Evolutionary conservation across 1,140 invertebrate genomes (phyloP).

Genomic region (Druon quercuslanigerum): DNA sequence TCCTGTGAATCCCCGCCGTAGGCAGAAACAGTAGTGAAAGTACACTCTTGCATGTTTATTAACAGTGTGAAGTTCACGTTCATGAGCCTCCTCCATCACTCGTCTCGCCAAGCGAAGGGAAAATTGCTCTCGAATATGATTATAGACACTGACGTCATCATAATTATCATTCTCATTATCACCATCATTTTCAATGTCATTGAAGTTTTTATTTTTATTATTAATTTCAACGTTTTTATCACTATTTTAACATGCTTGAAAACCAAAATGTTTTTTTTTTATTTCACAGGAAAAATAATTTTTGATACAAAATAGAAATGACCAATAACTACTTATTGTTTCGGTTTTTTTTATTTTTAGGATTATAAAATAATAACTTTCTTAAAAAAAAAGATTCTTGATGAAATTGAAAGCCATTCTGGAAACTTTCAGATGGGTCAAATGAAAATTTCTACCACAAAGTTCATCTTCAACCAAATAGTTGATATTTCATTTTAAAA

Average conservation of each 20-base stretch:
- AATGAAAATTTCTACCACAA: no score
- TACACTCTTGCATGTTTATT: constrained; percentile 64
- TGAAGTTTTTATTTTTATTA: background rate
- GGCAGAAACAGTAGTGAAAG: constrained; percentile 69
- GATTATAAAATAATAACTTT: no score
- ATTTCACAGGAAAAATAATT: no score
- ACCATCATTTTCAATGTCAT: background rate
- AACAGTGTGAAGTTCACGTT: constrained; percentile 72
- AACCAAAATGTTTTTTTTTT: background rate
- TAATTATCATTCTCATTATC: background rate
- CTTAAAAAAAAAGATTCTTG: no score
- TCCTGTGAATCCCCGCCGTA: constrained; percentile 51
- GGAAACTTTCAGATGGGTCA: no score
- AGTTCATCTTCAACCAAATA: no score
- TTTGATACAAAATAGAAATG: background rate
- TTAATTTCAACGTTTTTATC: background rate
- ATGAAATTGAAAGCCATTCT: no score
- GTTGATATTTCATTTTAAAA: no score
- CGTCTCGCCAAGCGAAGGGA: constrained; percentile 26
- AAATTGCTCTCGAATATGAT: constrained; percentile 35
- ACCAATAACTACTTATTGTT: background rate
- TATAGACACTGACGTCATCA: constrained; percentile 10
- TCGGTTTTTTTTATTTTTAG: background rate
- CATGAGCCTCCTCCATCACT: constrained; percentile 62
- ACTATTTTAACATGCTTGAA: no score